phyloP scores from a whole-genome alignment of 2,113 vertebrate genomes.

The Corapipo altera region DNA sequence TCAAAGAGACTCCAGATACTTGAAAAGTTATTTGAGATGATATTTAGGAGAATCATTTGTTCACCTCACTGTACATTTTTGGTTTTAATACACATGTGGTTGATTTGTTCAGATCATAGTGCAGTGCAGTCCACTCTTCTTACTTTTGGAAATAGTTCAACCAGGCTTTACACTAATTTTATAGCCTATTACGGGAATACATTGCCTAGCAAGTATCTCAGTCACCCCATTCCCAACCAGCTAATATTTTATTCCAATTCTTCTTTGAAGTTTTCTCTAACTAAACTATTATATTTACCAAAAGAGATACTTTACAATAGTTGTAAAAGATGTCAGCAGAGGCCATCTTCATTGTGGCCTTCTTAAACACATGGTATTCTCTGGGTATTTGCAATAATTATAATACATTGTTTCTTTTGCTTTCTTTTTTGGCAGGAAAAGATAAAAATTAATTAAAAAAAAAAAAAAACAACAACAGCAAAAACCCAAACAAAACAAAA shows the following conservation, averaged over 20 bases:
- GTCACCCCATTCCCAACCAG: neutral
- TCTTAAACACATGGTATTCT: neutral
- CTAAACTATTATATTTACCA: neutral
- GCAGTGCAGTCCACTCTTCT: neutral
- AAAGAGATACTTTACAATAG: neutral
- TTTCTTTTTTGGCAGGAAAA: neutral
- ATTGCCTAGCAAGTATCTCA: neutral
- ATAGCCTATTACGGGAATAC: neutral
- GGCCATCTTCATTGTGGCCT: neutral
- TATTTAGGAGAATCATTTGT: neutral
- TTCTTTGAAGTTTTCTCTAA: neutral
- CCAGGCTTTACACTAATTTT: neutral
- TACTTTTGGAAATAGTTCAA: neutral
- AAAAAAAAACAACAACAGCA: neutral
- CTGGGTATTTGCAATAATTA: neutral
- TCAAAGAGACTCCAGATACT: neutral
- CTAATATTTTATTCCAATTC: neutral
- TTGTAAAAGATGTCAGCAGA: neutral
- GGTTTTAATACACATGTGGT: neutral
- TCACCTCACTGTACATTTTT: neutral
- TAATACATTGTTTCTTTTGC: neutral
- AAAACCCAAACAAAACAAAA: too few species aligned
- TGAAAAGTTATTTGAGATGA: neutral
- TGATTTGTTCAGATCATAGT: neutral
- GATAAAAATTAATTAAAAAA: too few species aligned